phyloP scores from a whole-genome alignment of 1,140 invertebrate genomes.

The Macrotrachela quadricornifera region DNA sequence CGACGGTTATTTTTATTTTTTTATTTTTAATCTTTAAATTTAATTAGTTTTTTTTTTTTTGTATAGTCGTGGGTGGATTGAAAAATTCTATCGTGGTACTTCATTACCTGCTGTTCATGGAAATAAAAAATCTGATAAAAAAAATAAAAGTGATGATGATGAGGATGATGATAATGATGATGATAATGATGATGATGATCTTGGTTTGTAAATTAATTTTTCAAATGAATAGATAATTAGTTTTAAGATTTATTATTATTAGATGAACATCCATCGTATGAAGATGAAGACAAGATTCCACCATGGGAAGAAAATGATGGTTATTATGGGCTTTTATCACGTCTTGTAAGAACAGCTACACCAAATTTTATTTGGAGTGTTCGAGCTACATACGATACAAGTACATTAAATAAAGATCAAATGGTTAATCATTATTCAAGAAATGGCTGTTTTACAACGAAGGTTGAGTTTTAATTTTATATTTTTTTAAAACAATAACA shows the following conservation, averaged over 20 bases:
- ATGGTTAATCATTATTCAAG: constrained; percentile 53
- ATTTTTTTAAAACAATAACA: neutral
- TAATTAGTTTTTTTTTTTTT: no score
- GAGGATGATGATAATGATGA: constrained; percentile 18
- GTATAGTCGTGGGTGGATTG: constrained; percentile 31
- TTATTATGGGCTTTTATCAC: constrained; percentile 29
- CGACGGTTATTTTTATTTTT: no score
- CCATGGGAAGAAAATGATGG: constrained; percentile 32
- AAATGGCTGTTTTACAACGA: constrained; percentile 58
- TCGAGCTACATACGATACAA: constrained; percentile 36
- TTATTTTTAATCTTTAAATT: no score
- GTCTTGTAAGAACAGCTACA: constrained; percentile 32
- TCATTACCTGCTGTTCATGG: constrained; percentile 10
- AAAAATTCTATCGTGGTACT: constrained; percentile 28
- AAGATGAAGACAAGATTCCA: constrained; percentile 21
- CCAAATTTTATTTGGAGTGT: constrained; percentile 70
- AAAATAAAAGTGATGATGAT: constrained; percentile 11
- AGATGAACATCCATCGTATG: constrained; percentile 8
- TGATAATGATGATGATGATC: constrained; percentile 23
- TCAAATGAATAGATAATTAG: neutral
- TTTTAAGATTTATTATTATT: neutral
- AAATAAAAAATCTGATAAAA: constrained; percentile 10
- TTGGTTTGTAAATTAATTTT: constrained; percentile 15
- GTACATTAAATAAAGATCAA: constrained; percentile 37
- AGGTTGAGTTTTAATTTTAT: constrained; percentile 36